Percentiles rank a stretch among this genome's conserved stretches.
phyloP scores from a whole-genome alignment of 37 sponge, comb jelly and placozoan genomes.

The Oopsacas minuta region DNA sequence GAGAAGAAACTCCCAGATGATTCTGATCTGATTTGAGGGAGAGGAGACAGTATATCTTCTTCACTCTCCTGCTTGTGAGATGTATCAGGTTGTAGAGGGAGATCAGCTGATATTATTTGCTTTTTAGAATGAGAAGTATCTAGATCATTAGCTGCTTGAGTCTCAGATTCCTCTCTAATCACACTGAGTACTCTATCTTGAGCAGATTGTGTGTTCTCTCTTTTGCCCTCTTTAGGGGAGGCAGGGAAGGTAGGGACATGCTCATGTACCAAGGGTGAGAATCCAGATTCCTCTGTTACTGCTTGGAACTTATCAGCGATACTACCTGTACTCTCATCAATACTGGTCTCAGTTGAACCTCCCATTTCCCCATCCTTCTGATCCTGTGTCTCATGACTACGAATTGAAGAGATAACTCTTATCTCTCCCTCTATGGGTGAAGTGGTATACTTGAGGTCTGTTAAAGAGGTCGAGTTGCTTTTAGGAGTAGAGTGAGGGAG shows the following conservation, averaged over 20 bases:
- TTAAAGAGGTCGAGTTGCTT: background rate
- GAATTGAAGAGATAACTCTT: background rate
- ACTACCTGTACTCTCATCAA: background rate
- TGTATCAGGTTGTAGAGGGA: background rate
- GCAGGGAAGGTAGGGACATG: background rate
- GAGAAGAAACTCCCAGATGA: background rate
- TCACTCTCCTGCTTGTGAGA: background rate
- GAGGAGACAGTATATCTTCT: background rate
- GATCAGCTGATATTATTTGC: background rate
- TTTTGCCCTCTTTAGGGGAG: background rate
- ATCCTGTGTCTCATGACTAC: background rate
- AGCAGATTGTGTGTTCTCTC: background rate
- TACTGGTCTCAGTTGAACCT: constrained; percentile 4
- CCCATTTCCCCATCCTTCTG: background rate
- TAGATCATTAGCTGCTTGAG: background rate
- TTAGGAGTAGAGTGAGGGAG: background rate
- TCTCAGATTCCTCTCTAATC: background rate
- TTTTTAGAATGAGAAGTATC: background rate
- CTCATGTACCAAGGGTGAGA: background rate
- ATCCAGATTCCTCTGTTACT: background rate
- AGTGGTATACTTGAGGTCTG: background rate
- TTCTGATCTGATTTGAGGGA: background rate
- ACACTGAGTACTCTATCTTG: background rate
- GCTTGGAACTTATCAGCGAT: constrained; percentile 6
- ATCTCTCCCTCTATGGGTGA: constrained; percentile 2